These are phyloP conservation scores for Lysandra coridon DNA, from an alignment of 2,888 invertebrate species.

Conservation along the genomic window DNA sequence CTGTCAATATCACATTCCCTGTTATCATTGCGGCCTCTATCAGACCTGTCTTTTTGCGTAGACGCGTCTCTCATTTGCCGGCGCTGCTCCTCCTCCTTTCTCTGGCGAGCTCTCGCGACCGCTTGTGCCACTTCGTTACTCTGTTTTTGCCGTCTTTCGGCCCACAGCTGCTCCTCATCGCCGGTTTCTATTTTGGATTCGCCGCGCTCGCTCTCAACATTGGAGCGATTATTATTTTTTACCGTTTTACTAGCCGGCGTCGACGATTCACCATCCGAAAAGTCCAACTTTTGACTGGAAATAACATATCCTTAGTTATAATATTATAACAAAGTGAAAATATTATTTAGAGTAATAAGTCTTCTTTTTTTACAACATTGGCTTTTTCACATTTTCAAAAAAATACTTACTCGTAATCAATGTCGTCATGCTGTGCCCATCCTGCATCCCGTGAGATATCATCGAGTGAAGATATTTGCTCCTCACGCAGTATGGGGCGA, in stretches of 20 bases:
- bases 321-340: not conserved
- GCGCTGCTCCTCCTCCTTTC: conserved; percentile 94
- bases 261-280: conserved; percentile 92
- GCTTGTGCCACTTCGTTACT: conserved; percentile 87
- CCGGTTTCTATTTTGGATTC: conserved; percentile 66
- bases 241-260: conserved; percentile 60
- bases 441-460: conserved; percentile 93
- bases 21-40: conserved; percentile 48
- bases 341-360: not conserved
- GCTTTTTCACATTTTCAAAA: not conserved
- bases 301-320: conserved; percentile 35
- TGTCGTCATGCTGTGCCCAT: conserved; percentile 95
- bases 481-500: conserved; percentile 94
- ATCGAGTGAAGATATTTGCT: conserved; percentile 95
- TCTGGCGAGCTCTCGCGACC: conserved; percentile 90
- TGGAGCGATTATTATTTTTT: conserved; percentile 57
- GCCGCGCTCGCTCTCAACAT: conserved; percentile 62
- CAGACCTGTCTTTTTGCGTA: conserved; percentile 50
- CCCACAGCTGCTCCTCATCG: conserved; percentile 82
- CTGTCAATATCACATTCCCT: conserved; percentile 56
- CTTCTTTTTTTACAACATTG: not conserved
- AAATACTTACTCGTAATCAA: conserved; percentile 90
- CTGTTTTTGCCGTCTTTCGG: conserved; percentile 85
- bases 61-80: conserved; percentile 72
- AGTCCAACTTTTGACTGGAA: conserved; percentile 92